Evolutionary conservation across 2,888 invertebrate species (phyloP).

Genomic region (Diogma glabrata): DNA sequence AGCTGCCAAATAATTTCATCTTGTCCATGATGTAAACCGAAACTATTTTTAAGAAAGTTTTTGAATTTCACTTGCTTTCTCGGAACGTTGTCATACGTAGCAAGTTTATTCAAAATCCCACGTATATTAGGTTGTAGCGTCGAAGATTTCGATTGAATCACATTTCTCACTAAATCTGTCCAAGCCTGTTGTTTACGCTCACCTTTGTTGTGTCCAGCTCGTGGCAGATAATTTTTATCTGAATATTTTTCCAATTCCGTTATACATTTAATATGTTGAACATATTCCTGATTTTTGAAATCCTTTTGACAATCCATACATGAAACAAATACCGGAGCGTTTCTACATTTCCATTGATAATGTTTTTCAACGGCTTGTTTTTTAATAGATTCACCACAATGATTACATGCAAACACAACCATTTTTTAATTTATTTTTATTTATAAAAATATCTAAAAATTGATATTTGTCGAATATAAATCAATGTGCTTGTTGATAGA

Average conservation of each 20-base stretch:
- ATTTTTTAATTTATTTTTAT: slow-evolving; percentile 38
- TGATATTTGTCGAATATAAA: too few relatives aligned
- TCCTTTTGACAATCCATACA: slow-evolving; percentile 93
- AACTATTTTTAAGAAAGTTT: slow-evolving; percentile 54
- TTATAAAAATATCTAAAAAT: too few relatives aligned
- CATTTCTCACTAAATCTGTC: slow-evolving; percentile 38
- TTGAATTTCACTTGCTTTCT: slow-evolving; percentile 74
- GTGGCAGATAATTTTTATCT: slow-evolving; percentile 63
- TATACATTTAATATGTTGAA: slow-evolving; percentile 71
- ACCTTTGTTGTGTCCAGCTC: slow-evolving; percentile 63
- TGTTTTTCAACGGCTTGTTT: slow-evolving; percentile 89
- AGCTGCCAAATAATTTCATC: slow-evolving; percentile 55
- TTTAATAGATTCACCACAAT: slow-evolving; percentile 82
- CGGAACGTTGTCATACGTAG: slow-evolving; percentile 69
- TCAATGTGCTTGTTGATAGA: too few relatives aligned
- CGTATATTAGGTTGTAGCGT: slow-evolving; percentile 39
- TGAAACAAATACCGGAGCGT: slow-evolving; percentile 55
- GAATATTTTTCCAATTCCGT: slow-evolving; percentile 81
- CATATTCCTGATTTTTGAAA: slow-evolving; percentile 67
- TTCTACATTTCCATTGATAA: slow-evolving; percentile 58
- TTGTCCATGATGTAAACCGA: slow-evolving; percentile 40
- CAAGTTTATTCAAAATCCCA: slow-evolving; percentile 53
- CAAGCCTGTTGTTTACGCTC: slow-evolving; percentile 78
- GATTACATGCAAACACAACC: slow-evolving; percentile 90
- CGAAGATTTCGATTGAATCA: slow-evolving; percentile 28